Evolutionary conservation across 1,140 invertebrate species (phyloP).

Genomic region (Ephestia elutella): DNA sequence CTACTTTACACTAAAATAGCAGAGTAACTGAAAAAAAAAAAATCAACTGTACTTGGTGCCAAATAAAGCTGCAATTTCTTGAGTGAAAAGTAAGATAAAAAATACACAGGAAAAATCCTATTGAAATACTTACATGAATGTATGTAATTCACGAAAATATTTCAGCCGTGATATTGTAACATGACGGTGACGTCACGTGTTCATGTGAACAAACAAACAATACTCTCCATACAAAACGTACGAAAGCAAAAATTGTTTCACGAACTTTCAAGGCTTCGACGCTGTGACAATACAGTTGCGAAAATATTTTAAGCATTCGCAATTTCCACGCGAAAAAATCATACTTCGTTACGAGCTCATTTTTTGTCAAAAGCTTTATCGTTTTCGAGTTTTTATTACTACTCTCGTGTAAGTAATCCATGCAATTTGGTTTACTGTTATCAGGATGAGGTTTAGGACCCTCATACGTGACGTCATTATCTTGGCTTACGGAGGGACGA

Average conservation of each 20-base stretch:
- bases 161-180: too few relatives aligned
- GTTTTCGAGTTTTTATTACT: slow-evolving; percentile 36
- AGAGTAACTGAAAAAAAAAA: too few relatives aligned
- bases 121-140: too few relatives aligned
- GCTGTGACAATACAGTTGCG: background rate
- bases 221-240: background rate
- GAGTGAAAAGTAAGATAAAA: too few relatives aligned
- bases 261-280: background rate
- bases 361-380: slow-evolving; percentile 20
- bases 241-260: background rate
- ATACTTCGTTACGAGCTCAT: background rate
- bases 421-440: slow-evolving; percentile 44
- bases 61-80: too few relatives aligned
- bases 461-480: slow-evolving; percentile 49
- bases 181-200: too few relatives aligned
- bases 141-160: too few relatives aligned
- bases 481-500: slow-evolving; percentile 29
- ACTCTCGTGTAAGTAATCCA: slow-evolving; percentile 31
- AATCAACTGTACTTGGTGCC: too few relatives aligned
- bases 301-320: background rate
- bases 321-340: background rate
- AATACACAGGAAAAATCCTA: too few relatives aligned
- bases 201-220: too few relatives aligned
- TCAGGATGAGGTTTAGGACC: slow-evolving; percentile 33
- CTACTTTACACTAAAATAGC: too few relatives aligned